Conservation (phyloP, 2,888 invertebrate species). For the Spilosoma lubricipeda region DNA sequence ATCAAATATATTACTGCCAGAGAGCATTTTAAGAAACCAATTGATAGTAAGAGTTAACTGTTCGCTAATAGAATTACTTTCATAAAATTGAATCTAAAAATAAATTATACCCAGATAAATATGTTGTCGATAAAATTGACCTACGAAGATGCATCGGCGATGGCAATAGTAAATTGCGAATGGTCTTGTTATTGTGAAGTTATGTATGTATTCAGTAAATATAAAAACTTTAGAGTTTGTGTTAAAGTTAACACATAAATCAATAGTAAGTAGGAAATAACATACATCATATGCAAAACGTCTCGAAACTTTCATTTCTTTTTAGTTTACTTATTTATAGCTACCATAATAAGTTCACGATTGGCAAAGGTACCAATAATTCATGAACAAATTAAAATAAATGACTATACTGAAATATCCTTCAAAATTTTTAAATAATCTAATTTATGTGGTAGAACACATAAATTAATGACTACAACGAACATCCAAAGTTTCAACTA, state of each 20-base stretch:
- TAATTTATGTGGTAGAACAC: conserved; percentile 11
- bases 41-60: not conserved
- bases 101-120: not conserved
- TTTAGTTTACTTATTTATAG: not conserved
- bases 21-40: conserved; percentile 1
- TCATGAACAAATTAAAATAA: conserved; percentile 23
- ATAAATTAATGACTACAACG: conserved; percentile 34
- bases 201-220: not conserved
- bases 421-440: conserved; percentile 22
- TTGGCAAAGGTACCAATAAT: conserved; percentile 8
- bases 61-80: not conserved
- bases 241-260: not conserved
- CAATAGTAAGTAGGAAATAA: not conserved
- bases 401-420: conserved; percentile 22
- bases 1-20: not conserved
- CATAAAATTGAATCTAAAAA: not conserved
- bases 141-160: no score
- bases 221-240: not conserved
- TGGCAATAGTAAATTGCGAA: not conserved
- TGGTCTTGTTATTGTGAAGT: no score
- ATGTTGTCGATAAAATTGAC: not conserved
- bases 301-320: not conserved
- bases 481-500: conserved; percentile 32
- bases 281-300: not conserved
- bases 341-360: not conserved